These are phyloP conservation scores for Pseudachorutes palmiensis DNA, from an alignment of 1,140 invertebrate genomes.

Conservation along the genomic window DNA sequence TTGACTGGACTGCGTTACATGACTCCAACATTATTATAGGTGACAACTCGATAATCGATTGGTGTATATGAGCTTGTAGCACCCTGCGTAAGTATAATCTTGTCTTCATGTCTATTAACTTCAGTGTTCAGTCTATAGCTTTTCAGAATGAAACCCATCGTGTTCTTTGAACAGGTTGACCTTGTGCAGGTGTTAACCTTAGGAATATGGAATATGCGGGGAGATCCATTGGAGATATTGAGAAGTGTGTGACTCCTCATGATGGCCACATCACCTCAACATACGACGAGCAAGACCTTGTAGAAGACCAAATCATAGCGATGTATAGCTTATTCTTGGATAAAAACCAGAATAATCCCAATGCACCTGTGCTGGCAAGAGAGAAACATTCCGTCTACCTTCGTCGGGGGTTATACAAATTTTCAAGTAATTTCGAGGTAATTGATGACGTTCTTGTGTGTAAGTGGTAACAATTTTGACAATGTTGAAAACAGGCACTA, in stretches of 20 bases:
- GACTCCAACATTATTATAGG: no score
- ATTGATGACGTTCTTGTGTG: neutral
- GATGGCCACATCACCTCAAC: conserved; percentile 3
- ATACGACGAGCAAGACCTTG: conserved; percentile 13
- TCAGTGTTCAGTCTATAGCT: no score
- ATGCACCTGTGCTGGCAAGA: neutral
- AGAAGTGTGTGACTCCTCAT: conserved; percentile 1
- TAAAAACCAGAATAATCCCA: neutral
- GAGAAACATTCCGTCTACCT: conserved; percentile 10
- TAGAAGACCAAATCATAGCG: conserved; percentile 13
- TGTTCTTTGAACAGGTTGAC: no score
- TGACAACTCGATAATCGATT: no score
- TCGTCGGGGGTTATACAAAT: neutral
- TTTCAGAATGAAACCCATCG: no score
- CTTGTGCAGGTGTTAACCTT: no score
- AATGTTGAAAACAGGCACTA: conserved; percentile 51
- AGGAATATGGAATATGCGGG: no score
- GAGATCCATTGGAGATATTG: no score
- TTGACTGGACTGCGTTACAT: no score
- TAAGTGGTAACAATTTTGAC: neutral
- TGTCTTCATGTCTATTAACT: no score
- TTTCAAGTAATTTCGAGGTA: conserved; percentile 12
- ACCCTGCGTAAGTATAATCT: no score
- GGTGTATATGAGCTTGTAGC: no score
- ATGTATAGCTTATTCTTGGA: neutral